These are phyloP conservation scores for Limnodromus scolopaceus DNA, from an alignment of 2,797 vertebrate genomes.

Conservation along the genomic window DNA sequence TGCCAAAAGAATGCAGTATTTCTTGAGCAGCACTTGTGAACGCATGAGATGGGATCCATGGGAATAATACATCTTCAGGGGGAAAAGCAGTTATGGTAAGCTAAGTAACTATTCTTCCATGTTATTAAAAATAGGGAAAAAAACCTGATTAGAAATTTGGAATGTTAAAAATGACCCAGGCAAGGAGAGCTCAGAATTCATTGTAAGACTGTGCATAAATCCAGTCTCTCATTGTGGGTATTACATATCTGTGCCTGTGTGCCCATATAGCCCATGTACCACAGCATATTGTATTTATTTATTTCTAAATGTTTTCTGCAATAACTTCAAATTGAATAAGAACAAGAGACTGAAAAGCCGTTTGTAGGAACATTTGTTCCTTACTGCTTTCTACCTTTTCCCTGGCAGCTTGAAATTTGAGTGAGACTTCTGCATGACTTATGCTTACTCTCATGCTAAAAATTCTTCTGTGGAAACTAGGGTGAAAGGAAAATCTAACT, in stretches of 20 bases:
- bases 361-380: background rate
- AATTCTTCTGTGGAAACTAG: background rate
- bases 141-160: background rate
- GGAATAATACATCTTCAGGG: background rate
- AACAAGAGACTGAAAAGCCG: background rate
- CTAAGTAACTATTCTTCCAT: background rate
- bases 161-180: background rate
- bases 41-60: background rate
- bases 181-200: background rate
- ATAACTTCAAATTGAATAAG: background rate
- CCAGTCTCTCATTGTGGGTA: background rate
- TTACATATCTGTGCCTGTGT: background rate
- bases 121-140: background rate
- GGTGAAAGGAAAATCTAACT: background rate
- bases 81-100: background rate
- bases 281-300: background rate
- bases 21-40: background rate
- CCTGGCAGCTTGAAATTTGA: background rate
- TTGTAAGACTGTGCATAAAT: background rate
- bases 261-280: background rate
- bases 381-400: background rate
- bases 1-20: background rate
- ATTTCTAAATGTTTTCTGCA: background rate
- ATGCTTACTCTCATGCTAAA: background rate
- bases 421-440: background rate